Base-by-base conservation (phyloP, 1,140 invertebrate genomes). In the Lanistes nyassanus region DNA sequence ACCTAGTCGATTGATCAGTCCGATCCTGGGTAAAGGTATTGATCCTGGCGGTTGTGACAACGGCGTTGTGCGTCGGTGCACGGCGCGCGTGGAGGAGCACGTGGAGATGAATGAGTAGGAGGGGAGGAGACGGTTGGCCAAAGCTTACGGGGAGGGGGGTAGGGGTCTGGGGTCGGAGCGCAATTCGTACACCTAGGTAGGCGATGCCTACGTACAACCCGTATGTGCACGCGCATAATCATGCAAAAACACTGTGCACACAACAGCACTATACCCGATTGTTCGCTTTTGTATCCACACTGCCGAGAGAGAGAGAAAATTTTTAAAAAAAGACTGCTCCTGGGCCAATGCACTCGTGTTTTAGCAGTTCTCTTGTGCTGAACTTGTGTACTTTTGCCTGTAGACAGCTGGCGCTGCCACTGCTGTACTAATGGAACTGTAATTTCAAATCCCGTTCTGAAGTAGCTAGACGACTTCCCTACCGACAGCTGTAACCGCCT, bases 1-100 rank as follows among this genome's bases (percentile, higher is more conserved):
- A 67, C 65, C 65, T 67, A 23, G 23, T 5, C 36, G 21, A 67
- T 67, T n/a, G 65, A 67, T 39, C 65, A 11, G 56, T 53, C 62
- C 16, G 21, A 5, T 19, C 1, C 42, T 37, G 36, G 9, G 65
- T 37, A 11, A 23, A n/a, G 9, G 13, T 37, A 67, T 67, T 37
- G 65, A 67, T 67, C 39, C n/a, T 16, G 29, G 23, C 13, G 5
- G 37, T 0, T n/a, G 34, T 26, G 29, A 39, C 37, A 23, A 37
- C 36, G n/a, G n/a, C n/a, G n/a, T n/a, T n/a, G 23, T 42, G 29
- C 16, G 65, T 67, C 42, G 37, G 65, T 37, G 65, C 37, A 67
- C 5, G 36, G 5, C 36, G 65, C 23, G 65, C 36, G 65, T 19
- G 9, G 34, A 36, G 34, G 9, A 36, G 26, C 29, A 36, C 19